Conservation (phyloP, 2,797 vertebrate species). For the Crax fasciolata region DNA sequence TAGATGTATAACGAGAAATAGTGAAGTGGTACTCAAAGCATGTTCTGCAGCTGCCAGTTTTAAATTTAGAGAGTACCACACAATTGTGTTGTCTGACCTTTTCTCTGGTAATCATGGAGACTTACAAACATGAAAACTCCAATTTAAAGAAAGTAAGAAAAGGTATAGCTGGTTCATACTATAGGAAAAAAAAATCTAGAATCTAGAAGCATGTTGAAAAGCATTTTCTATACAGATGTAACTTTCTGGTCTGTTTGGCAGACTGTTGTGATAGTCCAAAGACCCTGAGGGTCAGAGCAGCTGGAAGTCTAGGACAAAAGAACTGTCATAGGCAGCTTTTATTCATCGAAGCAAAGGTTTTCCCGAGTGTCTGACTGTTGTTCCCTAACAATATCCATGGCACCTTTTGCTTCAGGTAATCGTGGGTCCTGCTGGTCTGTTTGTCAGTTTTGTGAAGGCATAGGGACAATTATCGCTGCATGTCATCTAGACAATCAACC, state of each 20-base stretch:
- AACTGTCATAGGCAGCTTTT: conserved; percentile 73
- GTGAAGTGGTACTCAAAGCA: not conserved
- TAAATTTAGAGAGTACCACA: conserved; percentile 51
- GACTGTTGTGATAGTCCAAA: conserved; percentile 77
- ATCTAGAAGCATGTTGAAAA: conserved; percentile 78
- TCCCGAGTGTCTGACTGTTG: conserved; percentile 78
- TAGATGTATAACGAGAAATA: conserved; percentile 78
- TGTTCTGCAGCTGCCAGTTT: conserved; percentile 32
- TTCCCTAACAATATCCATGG: conserved; percentile 79
- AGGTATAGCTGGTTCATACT: conserved; percentile 28
- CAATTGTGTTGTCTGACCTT: conserved; percentile 69
- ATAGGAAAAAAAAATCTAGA: conserved; percentile 67
- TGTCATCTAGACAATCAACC: conserved; percentile 89
- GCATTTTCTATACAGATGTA: conserved; percentile 74
- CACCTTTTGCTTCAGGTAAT: conserved; percentile 77
- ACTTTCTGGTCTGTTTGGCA: conserved; percentile 78
- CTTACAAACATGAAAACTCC: conserved; percentile 22
- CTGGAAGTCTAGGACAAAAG: conserved; percentile 79
- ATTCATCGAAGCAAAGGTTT: conserved; percentile 78
- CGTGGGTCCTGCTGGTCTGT: conserved; percentile 81
- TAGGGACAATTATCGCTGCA: conserved; percentile 85
- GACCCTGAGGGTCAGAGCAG: conserved; percentile 82
- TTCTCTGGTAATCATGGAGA: conserved; percentile 7
- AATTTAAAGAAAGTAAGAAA: conserved; percentile 14
- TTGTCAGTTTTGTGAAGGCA: conserved; percentile 79